phyloP scores from a whole-genome alignment of 2,113 vertebrate genomes.

The Lepus timidus region DNA sequence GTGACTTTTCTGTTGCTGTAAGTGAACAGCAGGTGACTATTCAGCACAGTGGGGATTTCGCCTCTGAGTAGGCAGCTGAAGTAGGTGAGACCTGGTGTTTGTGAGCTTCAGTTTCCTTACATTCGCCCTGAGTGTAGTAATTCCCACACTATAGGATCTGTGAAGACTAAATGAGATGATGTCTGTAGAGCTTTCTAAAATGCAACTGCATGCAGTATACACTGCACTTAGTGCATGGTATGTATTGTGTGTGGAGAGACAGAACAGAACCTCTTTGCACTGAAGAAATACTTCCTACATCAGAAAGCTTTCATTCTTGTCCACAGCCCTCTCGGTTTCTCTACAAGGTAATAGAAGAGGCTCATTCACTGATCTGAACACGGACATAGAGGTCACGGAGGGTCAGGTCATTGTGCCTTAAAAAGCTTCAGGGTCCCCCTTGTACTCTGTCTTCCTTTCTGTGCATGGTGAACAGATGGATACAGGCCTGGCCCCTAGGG shows the following conservation, averaged over 20 bases:
- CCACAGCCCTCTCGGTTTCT: background rate
- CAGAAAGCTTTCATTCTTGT: background rate
- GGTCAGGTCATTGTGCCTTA: background rate
- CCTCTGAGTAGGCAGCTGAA: background rate
- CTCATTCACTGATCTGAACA: background rate
- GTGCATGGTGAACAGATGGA: background rate
- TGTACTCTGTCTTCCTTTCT: background rate
- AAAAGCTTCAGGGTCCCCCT: background rate
- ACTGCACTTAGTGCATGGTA: background rate
- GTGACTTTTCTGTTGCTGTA: background rate
- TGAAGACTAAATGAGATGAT: background rate
- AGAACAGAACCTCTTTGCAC: background rate
- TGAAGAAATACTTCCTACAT: background rate
- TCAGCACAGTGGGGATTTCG: background rate
- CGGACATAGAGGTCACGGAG: background rate
- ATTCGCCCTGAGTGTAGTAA: background rate
- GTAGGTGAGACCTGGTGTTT: background rate
- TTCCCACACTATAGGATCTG: background rate
- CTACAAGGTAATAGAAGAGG: too few species aligned
- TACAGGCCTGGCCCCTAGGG: background rate
- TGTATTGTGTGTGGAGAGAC: background rate
- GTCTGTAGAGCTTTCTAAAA: fast-evolving
- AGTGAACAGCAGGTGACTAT: too few species aligned
- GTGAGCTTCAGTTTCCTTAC: background rate
- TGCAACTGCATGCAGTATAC: background rate